phyloP scores from a whole-genome alignment of 1,140 invertebrate genomes.

The Nymphalis io region DNA sequence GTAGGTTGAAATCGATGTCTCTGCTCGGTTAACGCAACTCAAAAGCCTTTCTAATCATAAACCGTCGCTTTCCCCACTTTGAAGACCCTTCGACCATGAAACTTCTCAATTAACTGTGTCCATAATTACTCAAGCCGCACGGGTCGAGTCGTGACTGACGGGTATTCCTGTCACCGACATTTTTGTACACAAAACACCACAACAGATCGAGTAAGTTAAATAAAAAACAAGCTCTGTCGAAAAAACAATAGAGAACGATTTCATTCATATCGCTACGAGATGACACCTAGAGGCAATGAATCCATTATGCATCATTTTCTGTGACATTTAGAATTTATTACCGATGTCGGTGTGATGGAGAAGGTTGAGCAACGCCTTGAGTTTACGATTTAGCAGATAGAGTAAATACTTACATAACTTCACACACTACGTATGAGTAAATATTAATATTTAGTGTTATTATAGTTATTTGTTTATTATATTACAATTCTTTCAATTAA shows the following conservation, averaged over 20 bases:
- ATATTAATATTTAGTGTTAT: neutral
- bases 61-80: slow-evolving; percentile 45
- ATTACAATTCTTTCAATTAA: no score
- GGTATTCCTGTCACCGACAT: slow-evolving; percentile 24
- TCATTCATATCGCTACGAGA: slow-evolving; percentile 27
- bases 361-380: slow-evolving; percentile 39
- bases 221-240: slow-evolving; percentile 20
- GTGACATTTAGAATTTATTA: slow-evolving; percentile 69
- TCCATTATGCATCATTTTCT: slow-evolving; percentile 60
- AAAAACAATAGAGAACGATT: slow-evolving; percentile 31
- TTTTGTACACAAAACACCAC: slow-evolving; percentile 16
- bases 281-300: slow-evolving; percentile 52
- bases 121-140: slow-evolving; percentile 50
- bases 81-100: slow-evolving; percentile 39
- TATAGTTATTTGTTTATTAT: no score
- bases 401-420: slow-evolving; percentile 12
- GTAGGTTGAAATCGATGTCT: slow-evolving; percentile 39
- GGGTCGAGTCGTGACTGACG: slow-evolving; percentile 41
- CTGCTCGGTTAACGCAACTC: slow-evolving; percentile 17
- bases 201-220: slow-evolving; percentile 7
- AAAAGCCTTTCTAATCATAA: slow-evolving; percentile 44
- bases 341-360: slow-evolving; percentile 54
- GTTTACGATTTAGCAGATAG: slow-evolving; percentile 19
- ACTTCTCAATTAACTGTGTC: slow-evolving; percentile 57
- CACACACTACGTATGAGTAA: slow-evolving; percentile 1